These are phyloP conservation scores for Noctua janthina DNA, from an alignment of 2,888 invertebrate species.

Conservation along the genomic window DNA sequence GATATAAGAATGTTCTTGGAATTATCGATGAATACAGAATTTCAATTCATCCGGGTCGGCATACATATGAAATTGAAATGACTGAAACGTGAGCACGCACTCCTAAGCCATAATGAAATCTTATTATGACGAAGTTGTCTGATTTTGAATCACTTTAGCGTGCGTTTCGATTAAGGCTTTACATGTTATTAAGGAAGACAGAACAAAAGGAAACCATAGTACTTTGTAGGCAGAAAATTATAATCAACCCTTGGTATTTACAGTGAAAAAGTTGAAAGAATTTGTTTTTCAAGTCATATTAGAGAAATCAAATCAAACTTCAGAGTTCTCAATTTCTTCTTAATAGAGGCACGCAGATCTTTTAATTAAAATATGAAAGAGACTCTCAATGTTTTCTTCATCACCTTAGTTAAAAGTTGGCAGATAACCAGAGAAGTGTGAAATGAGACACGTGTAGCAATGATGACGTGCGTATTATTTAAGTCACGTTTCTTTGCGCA, in stretches of 20 bases:
- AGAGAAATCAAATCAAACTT: conserved; percentile 1
- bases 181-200: conserved; percentile 1
- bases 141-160: conserved; percentile 14
- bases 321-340: neutral
- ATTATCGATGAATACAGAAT: conserved; percentile 55
- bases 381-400: neutral
- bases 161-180: conserved; percentile 30
- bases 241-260: neutral
- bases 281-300: neutral
- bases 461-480: conserved; percentile 44
- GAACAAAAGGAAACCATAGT: neutral
- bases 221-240: neutral
- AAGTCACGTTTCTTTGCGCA: conserved; percentile 52
- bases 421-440: conserved; percentile 42
- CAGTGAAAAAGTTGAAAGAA: too few relatives aligned
- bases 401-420: conserved; percentile 35
- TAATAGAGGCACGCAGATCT: neutral
- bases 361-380: conserved; percentile 16
- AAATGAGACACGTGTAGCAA: conserved; percentile 42
- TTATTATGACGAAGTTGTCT: conserved; percentile 31
- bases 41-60: conserved; percentile 44
- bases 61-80: conserved; percentile 62
- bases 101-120: conserved; percentile 46
- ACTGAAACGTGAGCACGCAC: conserved; percentile 56
- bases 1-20: conserved; percentile 39